phyloP scores from a whole-genome alignment of 2,113 vertebrate genomes.

The Gnathonemus echidnorhynchus region DNA sequence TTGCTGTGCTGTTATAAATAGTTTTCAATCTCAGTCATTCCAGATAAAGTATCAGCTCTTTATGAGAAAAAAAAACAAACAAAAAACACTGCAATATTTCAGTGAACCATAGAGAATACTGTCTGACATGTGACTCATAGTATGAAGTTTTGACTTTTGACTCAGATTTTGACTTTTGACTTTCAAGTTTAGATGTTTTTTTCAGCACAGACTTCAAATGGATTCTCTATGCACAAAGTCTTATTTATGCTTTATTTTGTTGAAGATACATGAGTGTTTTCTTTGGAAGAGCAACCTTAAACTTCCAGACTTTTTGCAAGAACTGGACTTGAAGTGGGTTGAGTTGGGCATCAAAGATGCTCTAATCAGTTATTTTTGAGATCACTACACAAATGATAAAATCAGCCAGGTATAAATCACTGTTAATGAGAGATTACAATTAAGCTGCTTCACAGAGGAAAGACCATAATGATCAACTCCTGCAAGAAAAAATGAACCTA shows the following conservation, averaged over 20 bases:
- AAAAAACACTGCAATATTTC: not conserved
- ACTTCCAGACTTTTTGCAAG: not conserved
- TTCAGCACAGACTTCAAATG: not conserved
- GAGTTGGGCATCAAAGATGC: not conserved
- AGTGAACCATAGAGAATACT: not conserved
- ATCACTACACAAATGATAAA: not conserved
- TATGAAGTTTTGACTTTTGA: not conserved
- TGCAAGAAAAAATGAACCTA: not conserved
- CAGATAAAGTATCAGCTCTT: not conserved
- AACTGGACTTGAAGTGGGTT: not conserved
- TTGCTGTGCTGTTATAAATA: not conserved
- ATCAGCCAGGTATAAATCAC: not conserved
- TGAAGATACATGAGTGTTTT: not conserved
- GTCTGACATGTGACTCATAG: not conserved
- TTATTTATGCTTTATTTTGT: not conserved
- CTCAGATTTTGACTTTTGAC: not conserved
- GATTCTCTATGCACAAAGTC: not conserved
- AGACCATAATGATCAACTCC: not conserved
- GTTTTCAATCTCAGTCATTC: not conserved
- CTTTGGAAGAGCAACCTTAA: not conserved
- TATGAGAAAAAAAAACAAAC: not conserved
- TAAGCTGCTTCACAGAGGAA: not conserved
- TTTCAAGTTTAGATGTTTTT: not conserved
- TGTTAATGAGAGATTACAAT: not conserved
- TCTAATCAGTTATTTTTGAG: not conserved